Conservation (phyloP, 2,797 vertebrate genomes). For the Parambassis ranga region DNA sequence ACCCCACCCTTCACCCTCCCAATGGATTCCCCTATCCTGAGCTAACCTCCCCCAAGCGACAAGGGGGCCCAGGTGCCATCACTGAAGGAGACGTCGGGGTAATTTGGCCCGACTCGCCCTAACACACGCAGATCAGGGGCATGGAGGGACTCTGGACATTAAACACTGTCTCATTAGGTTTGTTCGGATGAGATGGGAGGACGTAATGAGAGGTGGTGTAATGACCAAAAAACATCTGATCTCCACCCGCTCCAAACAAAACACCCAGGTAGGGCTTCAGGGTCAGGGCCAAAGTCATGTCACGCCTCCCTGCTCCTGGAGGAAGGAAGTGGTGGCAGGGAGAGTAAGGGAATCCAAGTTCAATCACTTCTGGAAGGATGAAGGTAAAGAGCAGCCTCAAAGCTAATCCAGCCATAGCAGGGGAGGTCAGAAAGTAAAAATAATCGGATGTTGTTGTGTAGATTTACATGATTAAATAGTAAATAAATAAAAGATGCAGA, state of each 20-base stretch:
- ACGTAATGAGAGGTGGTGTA: slow-evolving; percentile 80
- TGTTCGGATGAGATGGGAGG: slow-evolving; percentile 63
- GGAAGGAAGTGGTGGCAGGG: not conserved
- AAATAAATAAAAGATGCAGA: not conserved
- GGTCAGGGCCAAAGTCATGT: slow-evolving; percentile 82
- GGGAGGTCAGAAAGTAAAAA: no score
- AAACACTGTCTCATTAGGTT: slow-evolving; percentile 86
- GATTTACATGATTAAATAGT: not conserved
- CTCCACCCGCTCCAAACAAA: slow-evolving; percentile 70
- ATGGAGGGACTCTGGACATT: slow-evolving; percentile 76
- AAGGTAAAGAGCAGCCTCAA: not conserved
- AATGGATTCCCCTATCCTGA: slow-evolving; percentile 71
- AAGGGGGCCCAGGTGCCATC: slow-evolving; percentile 85
- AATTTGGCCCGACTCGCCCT: slow-evolving; percentile 78
- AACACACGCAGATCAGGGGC: slow-evolving; percentile 78
- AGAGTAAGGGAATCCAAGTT: slow-evolving; percentile 74
- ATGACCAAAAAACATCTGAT: slow-evolving; percentile 82
- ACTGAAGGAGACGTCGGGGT: slow-evolving; percentile 75
- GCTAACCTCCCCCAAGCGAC: slow-evolving; percentile 74
- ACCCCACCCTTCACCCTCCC: slow-evolving; percentile 39
- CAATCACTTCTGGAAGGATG: slow-evolving; percentile 46
- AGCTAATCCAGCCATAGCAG: not conserved
- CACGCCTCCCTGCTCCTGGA: slow-evolving; percentile 51
- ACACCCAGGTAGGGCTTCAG: slow-evolving; percentile 70
- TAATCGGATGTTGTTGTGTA: not conserved